Evolutionary conservation across 2,797 vertebrate species (phyloP), one percentile per base, ranked within the genome.

Genomic region (Aulostomus chinensis): DNA sequence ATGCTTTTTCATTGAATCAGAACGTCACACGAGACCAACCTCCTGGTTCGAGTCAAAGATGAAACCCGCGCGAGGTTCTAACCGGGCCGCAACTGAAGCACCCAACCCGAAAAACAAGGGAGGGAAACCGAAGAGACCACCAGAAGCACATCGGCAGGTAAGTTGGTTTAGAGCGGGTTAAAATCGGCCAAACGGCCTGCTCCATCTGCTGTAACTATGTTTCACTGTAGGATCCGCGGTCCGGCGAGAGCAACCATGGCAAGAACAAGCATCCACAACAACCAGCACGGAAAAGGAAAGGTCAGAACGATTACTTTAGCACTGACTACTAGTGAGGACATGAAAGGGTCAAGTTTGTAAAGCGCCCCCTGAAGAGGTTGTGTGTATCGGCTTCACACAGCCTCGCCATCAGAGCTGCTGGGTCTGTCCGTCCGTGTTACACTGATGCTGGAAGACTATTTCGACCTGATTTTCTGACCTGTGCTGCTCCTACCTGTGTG

Each of bases 11-110:
- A n/a, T n/a, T n/a, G n/a, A n/a, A n/a, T n/a, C n/a, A n/a, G n/a
- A n/a, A n/a, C n/a, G n/a, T n/a, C n/a, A n/a, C n/a, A n/a, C n/a
- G n/a, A n/a, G n/a, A n/a, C n/a, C n/a, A n/a, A 9, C 24, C 24
- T 9, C 6, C 24, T 9, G 24, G 24, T 25, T 9, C 24, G 24
- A 25, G 6, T 9, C n/a, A n/a, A 10, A 0, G 20, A 86, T 83
- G 57, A 89, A 88, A 34, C 83, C 88, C 2, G 42, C 36, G 0
- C 79, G 86, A 43, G 88, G 77, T 0, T 91, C 89, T 1, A 24
- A 32, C 5, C 76, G 87, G 25, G 32, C 55, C 10, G 37, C 84
- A 1, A 73, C 80, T 1, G 67, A 68, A 39, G 43, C 14, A 15
- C 84, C 87, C 1, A 72, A 35, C 1, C 0, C 3, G 3, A 82